A percentile compares a stretch with the other conserved stretches of the same genome.
Conservation (phyloP, 2,797 vertebrate species). For the Mormyrus proboscirostris region DNA sequence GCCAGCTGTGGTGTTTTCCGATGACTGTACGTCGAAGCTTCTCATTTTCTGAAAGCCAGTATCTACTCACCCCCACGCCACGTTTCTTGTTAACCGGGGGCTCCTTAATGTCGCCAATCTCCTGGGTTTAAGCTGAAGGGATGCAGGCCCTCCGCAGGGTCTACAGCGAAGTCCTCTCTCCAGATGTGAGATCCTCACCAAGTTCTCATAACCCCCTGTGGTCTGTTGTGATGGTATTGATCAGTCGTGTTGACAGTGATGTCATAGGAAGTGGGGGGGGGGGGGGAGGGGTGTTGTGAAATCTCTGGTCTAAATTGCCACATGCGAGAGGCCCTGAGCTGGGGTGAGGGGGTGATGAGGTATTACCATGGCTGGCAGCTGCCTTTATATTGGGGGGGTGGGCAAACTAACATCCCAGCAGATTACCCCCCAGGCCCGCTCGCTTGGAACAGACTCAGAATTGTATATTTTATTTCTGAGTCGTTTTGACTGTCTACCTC, state of each 20-base stretch:
- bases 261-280: background rate
- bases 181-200: background rate
- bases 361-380: slow-evolving; percentile 1
- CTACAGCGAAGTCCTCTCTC: background rate
- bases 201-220: background rate
- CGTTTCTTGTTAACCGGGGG: no score
- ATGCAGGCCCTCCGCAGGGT: background rate
- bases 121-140: background rate
- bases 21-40: no score
- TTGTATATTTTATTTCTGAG: slow-evolving; percentile 36
- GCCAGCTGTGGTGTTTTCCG: no score
- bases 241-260: background rate
- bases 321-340: background rate
- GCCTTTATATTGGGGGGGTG: background rate
- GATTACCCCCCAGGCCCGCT: background rate
- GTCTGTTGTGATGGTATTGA: slow-evolving; percentile 7
- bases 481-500: slow-evolving; percentile 70
- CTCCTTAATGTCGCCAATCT: background rate
- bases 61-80: no score
- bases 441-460: slow-evolving; percentile 37
- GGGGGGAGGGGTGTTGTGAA: background rate
- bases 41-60: background rate
- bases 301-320: background rate
- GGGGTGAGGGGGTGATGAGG: background rate
- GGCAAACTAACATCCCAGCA: background rate